Evolutionary conservation across 35 echinoderm and acorn worm genomes (phyloP).

Genomic region (Apostichopus californicus): DNA sequence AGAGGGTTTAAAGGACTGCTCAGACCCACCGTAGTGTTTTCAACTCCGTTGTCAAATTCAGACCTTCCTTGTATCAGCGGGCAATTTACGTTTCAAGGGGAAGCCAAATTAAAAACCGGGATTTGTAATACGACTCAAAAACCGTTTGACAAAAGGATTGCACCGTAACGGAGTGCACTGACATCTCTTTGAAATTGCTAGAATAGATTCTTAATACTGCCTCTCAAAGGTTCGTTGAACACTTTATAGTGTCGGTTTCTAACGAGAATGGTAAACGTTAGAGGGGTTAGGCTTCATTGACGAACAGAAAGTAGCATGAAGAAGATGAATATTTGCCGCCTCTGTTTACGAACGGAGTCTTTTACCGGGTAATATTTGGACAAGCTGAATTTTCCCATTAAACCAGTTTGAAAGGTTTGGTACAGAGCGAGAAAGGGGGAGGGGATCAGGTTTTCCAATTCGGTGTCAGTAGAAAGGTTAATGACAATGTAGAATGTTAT

Average conservation of each 20-base stretch:
- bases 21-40: conserved; percentile 12
- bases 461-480: too few relatives aligned
- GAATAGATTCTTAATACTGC: conserved; percentile 7
- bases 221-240: neutral
- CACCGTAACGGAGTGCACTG: conserved; percentile 37
- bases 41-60: neutral
- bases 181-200: conserved; percentile 29
- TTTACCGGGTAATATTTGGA: too few relatives aligned
- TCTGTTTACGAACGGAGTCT: too few relatives aligned
- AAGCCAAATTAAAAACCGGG: conserved; percentile 21
- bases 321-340: too few relatives aligned
- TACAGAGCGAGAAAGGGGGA: too few relatives aligned
- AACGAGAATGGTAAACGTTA: neutral
- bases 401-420: too few relatives aligned
- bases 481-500: too few relatives aligned
- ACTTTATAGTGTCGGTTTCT: conserved; percentile 1
- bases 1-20: conserved; percentile 18
- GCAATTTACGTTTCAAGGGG: conserved; percentile 29
- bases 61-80: conserved; percentile 32
- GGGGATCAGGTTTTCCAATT: too few relatives aligned
- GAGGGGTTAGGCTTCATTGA: neutral
- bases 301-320: too few relatives aligned
- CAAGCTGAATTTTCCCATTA: too few relatives aligned
- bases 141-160: conserved; percentile 37
- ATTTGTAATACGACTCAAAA: conserved; percentile 33